phyloP scores from a whole-genome alignment of 92 coral and sea anemone genomes.

The Porites evermanni region DNA sequence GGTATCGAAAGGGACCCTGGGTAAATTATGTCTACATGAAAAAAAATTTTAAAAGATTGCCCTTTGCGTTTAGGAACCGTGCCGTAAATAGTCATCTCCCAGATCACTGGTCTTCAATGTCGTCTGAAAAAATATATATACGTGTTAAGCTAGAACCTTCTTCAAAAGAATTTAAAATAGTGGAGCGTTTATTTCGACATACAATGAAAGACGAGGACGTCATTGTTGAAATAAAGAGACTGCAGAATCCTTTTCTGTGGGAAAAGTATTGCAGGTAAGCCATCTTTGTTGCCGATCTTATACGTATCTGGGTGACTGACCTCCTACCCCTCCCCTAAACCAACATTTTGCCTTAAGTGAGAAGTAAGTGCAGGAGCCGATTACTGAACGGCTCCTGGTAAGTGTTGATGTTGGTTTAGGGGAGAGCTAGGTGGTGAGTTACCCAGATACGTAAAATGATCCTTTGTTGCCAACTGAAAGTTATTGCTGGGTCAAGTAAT shows the following conservation, averaged over 20 bases:
- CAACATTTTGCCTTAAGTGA: too few relatives aligned
- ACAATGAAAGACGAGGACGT: constrained; percentile 44
- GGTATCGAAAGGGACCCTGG: too few relatives aligned
- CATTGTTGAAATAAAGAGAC: constrained; percentile 69
- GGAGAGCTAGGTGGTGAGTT: too few relatives aligned
- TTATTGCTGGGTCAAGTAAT: too few relatives aligned
- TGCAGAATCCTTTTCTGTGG: constrained; percentile 85
- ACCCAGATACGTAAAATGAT: too few relatives aligned
- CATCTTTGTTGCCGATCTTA: background rate
- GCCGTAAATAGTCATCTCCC: background rate
- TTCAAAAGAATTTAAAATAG: constrained; percentile 73
- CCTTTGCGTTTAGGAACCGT: background rate
- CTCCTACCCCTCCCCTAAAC: background rate
- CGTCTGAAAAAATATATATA: constrained; percentile 47
- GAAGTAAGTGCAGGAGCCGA: too few relatives aligned
- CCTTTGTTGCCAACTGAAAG: too few relatives aligned
- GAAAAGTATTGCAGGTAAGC: constrained; percentile 55
- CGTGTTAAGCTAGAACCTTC: constrained; percentile 36
- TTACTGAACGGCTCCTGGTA: too few relatives aligned
- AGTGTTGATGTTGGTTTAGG: too few relatives aligned
- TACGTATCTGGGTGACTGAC: background rate
- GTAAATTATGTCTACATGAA: too few relatives aligned
- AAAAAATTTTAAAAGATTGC: background rate
- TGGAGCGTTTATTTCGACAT: constrained; percentile 46
- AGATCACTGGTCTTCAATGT: constrained; percentile 70